Evolutionary conservation across 2,888 invertebrate genomes (phyloP), one percentile per base, ranked within the genome.

Genomic region (Ophion ventricosus): DNA sequence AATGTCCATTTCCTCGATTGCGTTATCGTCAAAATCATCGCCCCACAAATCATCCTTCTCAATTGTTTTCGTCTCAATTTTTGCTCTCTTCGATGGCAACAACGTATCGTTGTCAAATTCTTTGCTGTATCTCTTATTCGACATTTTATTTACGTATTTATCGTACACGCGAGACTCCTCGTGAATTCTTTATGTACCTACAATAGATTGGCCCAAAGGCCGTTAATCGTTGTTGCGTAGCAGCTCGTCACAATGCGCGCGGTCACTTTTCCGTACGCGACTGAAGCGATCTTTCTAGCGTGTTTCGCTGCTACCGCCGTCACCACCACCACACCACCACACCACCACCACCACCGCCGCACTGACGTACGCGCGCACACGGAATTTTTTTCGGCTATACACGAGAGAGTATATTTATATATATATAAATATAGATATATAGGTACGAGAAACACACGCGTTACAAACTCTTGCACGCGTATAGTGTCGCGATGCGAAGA

Each of bases 1-100:
- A n/a, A 90, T 80, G 78, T 93, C 92, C 85, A 93, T 89, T 83
- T 92, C 90, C 80, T 91, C 89, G 40, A 93, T 88, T 14, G 90
- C 92, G 20, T 88, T 90, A 7, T 92, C 92, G 2, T 85, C 88
- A 74, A 92, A 92, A 86, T 92, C 92, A 70, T 91, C 92, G 2
- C 91, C 92, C 92, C 92, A 92, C 0, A 89, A 14, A 83, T 92
- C 92, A 73, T 90, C 88, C 29, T 74, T 75, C 14, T 75, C 67
- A 14, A 54, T 72, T 56, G 70, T 14, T 26, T 35, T 54, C 8
- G 17, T 64, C 14, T 86, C 87, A 26, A 90, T 80, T 76, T 84
- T 89, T 5, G 88, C 82, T 35, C 87, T 86, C 40, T 90, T 90
- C 0, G 90, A 86, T 54, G 90, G 88, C 7, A 85, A 49, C 17